Conservation (phyloP, 2,113 vertebrate species). For the Alexandromys fortis region DNA sequence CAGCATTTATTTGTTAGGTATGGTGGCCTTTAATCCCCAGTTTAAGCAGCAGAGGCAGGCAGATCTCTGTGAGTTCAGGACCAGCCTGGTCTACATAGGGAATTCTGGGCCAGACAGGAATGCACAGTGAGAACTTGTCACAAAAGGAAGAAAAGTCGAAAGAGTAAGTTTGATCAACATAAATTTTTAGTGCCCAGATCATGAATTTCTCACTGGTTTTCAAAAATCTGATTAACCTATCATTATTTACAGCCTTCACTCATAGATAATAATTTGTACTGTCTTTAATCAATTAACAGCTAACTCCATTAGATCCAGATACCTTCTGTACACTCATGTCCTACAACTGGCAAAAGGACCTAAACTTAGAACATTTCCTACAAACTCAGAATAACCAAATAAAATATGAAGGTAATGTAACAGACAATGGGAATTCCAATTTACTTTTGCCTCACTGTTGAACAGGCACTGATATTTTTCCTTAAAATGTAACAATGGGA, state of each 20-base stretch:
- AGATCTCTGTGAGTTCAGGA: background rate
- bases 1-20: background rate
- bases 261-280: background rate
- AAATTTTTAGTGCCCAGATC: constrained; percentile 30
- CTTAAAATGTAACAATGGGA: background rate
- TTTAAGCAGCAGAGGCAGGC: background rate
- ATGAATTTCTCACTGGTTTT: constrained; percentile 37
- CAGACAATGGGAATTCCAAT: constrained; percentile 35
- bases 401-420: constrained; percentile 22
- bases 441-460: constrained; percentile 26
- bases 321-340: background rate
- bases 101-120: too few species aligned
- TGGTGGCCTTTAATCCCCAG: background rate
- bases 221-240: constrained; percentile 35
- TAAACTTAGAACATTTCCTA: constrained; percentile 38
- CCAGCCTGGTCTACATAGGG: background rate
- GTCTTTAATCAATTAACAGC: background rate
- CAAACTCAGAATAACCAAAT: constrained; percentile 31
- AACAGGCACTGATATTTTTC: background rate
- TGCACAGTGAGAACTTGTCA: background rate
- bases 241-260: background rate
- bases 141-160: background rate
- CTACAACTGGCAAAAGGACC: background rate
- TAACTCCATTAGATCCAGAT: background rate
- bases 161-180: background rate